These are phyloP conservation scores for Apodemus speciosus DNA, from an alignment of 2,113 vertebrate species.

Conservation along the genomic window DNA sequence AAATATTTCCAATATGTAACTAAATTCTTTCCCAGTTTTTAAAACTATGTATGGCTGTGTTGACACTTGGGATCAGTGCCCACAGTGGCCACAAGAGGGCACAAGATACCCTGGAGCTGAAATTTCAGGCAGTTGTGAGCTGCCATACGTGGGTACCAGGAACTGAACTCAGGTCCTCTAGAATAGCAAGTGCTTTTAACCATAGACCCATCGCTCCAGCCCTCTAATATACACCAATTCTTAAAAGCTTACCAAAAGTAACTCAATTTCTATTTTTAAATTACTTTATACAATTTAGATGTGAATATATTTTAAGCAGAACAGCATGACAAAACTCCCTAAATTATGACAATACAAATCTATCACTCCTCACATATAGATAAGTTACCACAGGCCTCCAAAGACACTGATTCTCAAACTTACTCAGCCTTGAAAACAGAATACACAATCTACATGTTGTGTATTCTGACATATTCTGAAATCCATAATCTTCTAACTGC, in stretches of 20 bases:
- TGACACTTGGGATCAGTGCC: not conserved
- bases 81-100: not conserved
- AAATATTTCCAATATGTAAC: conserved; percentile 34
- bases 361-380: not conserved
- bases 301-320: conserved; percentile 46
- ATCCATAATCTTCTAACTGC: conserved; percentile 1
- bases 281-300: conserved; percentile 28
- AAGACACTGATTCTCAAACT: conserved; percentile 28
- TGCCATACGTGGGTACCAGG: not conserved
- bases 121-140: not conserved
- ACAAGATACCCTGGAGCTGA: not conserved
- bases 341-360: not conserved
- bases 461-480: not conserved
- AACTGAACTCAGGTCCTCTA: not conserved
- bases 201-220: not conserved
- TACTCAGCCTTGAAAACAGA: conserved; percentile 37
- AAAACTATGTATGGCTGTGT: too few relatives aligned
- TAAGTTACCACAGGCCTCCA: not conserved
- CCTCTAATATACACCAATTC: not conserved
- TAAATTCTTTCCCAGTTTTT: not conserved
- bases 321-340: conserved; percentile 15
- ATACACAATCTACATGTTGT: not conserved
- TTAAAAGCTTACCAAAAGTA: conserved; percentile 40
- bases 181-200: not conserved
- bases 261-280: conserved; percentile 45